phyloP scores from a whole-genome alignment of 1,140 invertebrate genomes.

The Coenobita brevimanus region DNA sequence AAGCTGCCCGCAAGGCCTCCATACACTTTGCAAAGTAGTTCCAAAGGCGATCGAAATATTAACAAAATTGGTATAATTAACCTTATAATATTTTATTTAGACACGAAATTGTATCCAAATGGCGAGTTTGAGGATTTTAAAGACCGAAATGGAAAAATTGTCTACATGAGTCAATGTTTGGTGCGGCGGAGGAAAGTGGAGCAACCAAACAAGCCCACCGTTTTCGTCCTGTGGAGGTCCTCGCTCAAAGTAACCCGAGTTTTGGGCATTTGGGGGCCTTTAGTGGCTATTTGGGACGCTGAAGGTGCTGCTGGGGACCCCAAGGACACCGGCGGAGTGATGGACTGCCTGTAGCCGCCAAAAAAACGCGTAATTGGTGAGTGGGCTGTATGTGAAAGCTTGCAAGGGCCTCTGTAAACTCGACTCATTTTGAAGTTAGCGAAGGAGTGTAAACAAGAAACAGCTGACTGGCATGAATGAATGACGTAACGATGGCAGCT shows the following conservation, averaged over 20 bases:
- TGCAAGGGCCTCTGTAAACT: conserved; percentile 16
- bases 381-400: conserved; percentile 33
- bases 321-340: not conserved
- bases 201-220: conserved; percentile 53
- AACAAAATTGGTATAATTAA: not conserved
- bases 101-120: not conserved
- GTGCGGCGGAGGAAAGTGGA: conserved; percentile 31
- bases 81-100: not conserved
- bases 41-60: conserved; percentile 11
- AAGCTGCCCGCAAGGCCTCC: not conserved
- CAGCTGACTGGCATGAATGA: conserved; percentile 67
- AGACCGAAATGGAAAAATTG: not conserved
- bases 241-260: conserved; percentile 17
- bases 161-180: conserved; percentile 26
- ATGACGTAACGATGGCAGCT: conserved; percentile 59
- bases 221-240: conserved; percentile 35
- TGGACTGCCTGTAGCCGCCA: conserved; percentile 13
- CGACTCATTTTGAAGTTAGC: conserved; percentile 59
- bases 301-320: conserved; percentile 24
- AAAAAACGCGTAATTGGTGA: conserved; percentile 24
- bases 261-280: conserved; percentile 12
- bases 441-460: conserved; percentile 65
- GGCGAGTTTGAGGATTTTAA: not conserved
- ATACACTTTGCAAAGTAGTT: conserved; percentile 23
- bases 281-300: not conserved